phyloP scores from a whole-genome alignment of 2,797 vertebrate species.

The Tapirus indicus region DNA sequence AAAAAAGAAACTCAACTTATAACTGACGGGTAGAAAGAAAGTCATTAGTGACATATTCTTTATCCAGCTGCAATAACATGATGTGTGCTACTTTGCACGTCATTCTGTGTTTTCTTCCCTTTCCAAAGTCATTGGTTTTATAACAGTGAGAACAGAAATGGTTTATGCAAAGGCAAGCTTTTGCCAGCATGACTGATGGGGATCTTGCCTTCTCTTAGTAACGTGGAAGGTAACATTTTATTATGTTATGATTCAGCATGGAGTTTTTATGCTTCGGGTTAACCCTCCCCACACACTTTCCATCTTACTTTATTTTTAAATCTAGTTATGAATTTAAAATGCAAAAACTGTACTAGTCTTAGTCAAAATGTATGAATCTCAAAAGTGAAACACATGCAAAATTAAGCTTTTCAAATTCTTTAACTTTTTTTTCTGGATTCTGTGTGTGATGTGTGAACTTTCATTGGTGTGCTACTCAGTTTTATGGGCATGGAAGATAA shows the following conservation, averaged over 20 bases:
- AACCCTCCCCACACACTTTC: neutral
- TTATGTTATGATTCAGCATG: constrained; percentile 50
- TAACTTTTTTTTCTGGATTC: constrained; percentile 18
- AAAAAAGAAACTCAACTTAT: constrained; percentile 58
- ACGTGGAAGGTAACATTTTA: constrained; percentile 65
- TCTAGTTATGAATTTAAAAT: constrained; percentile 60
- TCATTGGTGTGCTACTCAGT: constrained; percentile 28
- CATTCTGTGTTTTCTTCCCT: constrained; percentile 77
- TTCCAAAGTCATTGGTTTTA: constrained; percentile 75
- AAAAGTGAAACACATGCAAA: constrained; percentile 47
- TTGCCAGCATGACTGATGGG: constrained; percentile 53
- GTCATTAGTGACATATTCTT: constrained; percentile 82
- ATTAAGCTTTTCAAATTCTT: constrained; percentile 29
- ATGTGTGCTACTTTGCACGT: constrained; percentile 63
- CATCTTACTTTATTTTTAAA: constrained; percentile 61
- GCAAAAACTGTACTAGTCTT: neutral
- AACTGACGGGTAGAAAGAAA: constrained; percentile 75
- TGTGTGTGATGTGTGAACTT: constrained; percentile 19
- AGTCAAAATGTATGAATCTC: constrained; percentile 40
- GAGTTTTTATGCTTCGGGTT: constrained; percentile 28
- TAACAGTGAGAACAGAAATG: constrained; percentile 76
- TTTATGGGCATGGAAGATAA: constrained; percentile 42
- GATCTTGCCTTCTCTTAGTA: constrained; percentile 67
- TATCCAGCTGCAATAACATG: constrained; percentile 77
- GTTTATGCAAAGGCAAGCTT: constrained; percentile 75